Evolutionary conservation across 1,140 invertebrate genomes (phyloP).

Genomic region (Pseudomyrmex concolor): DNA sequence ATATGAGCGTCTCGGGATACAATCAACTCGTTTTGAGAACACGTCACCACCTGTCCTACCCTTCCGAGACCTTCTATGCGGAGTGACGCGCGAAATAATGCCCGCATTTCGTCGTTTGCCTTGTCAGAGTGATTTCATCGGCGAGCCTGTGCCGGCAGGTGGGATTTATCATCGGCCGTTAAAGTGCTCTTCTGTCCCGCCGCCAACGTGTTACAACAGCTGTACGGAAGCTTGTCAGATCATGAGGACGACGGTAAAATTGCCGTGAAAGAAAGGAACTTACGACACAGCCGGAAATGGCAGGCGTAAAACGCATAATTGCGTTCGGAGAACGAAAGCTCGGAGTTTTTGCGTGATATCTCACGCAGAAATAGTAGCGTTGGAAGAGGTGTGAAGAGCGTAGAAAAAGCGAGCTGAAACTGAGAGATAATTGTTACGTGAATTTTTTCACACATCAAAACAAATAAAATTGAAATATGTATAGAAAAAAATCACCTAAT

Average conservation of each 20-base stretch:
- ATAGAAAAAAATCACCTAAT: not conserved
- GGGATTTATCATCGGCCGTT: constrained; percentile 78
- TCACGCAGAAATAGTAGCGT: too few species aligned
- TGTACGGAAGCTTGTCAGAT: constrained; percentile 64
- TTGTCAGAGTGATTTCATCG: constrained; percentile 72
- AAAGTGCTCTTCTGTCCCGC: constrained; percentile 45
- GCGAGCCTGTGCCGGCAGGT: constrained; percentile 69
- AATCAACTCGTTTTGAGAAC: constrained; percentile 57
- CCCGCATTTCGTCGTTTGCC: constrained; percentile 71
- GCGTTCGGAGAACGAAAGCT: not conserved
- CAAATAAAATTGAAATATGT: too few species aligned
- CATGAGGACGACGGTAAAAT: constrained; percentile 53
- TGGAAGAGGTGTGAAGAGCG: not conserved
- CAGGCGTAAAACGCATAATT: constrained; percentile 35
- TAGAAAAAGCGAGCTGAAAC: constrained; percentile 7
- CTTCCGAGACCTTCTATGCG: constrained; percentile 40
- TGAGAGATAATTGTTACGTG: not conserved
- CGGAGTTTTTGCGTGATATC: not conserved
- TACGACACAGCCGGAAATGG: not conserved
- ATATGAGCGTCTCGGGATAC: constrained; percentile 51
- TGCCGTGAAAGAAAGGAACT: constrained; percentile 19
- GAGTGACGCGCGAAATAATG: constrained; percentile 75
- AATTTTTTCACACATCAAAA: not conserved
- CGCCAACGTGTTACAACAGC: constrained; percentile 68
- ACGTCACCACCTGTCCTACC: constrained; percentile 65